Conservation (phyloP, 2,888 invertebrate species). For the Electrophaes corylata region DNA sequence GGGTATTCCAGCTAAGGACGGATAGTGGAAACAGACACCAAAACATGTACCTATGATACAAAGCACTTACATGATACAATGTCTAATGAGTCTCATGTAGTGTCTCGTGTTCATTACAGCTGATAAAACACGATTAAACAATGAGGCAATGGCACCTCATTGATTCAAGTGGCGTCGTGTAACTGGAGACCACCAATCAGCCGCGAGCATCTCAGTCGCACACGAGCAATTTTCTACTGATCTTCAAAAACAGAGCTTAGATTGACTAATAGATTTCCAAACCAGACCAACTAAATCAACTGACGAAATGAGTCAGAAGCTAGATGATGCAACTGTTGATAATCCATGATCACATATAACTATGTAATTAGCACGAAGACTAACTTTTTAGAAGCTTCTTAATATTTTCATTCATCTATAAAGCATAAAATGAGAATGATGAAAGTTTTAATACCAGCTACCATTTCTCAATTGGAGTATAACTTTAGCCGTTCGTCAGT, state of each 20-base stretch:
- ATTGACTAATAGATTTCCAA: slow-evolving; percentile 16
- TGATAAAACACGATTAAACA: slow-evolving; percentile 81
- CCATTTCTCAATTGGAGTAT: background rate
- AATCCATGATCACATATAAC: background rate
- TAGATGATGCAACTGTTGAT: background rate
- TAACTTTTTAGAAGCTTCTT: background rate
- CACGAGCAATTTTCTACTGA: slow-evolving; percentile 38
- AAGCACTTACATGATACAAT: slow-evolving; percentile 41
- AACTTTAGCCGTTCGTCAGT: slow-evolving; percentile 4
- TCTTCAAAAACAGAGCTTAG: slow-evolving; percentile 28
- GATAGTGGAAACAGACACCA: slow-evolving; percentile 12
- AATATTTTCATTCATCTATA: too few species aligned
- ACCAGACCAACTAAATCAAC: background rate
- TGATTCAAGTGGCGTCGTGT: slow-evolving; percentile 77
- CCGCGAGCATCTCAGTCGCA: slow-evolving; percentile 35
- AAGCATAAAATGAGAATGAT: background rate
- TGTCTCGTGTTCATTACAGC: slow-evolving; percentile 65
- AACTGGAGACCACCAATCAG: slow-evolving; percentile 74
- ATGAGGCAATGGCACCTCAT: slow-evolving; percentile 77
- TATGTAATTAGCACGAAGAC: too few species aligned
- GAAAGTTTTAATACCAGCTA: slow-evolving; percentile 1
- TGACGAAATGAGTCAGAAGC: slow-evolving; percentile 2
- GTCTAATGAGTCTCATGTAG: slow-evolving; percentile 46
- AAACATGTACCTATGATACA: slow-evolving; percentile 2
- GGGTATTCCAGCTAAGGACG: background rate